These are phyloP conservation scores for Aphyosemion australe DNA, from an alignment of 2,113 vertebrate genomes.

Conservation along the genomic window DNA sequence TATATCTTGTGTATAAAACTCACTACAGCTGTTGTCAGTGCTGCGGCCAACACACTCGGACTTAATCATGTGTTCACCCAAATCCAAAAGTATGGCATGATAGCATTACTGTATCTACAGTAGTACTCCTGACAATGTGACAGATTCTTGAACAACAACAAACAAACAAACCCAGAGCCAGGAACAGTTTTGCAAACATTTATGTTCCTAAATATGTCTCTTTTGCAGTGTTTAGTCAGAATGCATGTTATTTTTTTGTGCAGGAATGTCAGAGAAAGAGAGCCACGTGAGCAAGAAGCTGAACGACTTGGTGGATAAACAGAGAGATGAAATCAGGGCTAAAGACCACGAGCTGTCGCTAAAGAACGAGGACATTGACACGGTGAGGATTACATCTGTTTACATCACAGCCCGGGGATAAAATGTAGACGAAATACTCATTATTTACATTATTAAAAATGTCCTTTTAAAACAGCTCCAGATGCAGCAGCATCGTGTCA, in stretches of 20 bases:
- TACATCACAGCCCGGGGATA: background rate
- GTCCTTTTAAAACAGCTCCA: constrained; percentile 81
- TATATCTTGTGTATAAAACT: constrained; percentile 39
- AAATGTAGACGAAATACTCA: background rate
- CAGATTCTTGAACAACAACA: too few species aligned
- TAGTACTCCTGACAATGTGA: too few species aligned
- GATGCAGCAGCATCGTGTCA: constrained; percentile 90
- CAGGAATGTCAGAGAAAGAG: constrained; percentile 89
- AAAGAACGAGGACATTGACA: constrained; percentile 89
- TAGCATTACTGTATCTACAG: background rate
- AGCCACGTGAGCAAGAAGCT: constrained; percentile 88
- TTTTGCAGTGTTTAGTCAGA: background rate
- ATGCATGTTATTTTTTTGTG: background rate
- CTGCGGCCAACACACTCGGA: constrained; percentile 11
- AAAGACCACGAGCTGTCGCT: constrained; percentile 87
- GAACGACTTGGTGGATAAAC: constrained; percentile 89
- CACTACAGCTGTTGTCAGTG: constrained; percentile 28
- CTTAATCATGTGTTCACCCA: background rate
- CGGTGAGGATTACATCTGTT: constrained; percentile 75
- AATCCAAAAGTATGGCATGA: constrained; percentile 9
- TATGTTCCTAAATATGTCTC: background rate
- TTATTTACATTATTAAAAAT: background rate
- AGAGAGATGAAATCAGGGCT: constrained; percentile 89
- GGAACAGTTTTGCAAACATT: too few species aligned
- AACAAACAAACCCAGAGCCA: too few species aligned